Conservation (phyloP, 2,113 vertebrate species). For the Xenus cinereus region DNA sequence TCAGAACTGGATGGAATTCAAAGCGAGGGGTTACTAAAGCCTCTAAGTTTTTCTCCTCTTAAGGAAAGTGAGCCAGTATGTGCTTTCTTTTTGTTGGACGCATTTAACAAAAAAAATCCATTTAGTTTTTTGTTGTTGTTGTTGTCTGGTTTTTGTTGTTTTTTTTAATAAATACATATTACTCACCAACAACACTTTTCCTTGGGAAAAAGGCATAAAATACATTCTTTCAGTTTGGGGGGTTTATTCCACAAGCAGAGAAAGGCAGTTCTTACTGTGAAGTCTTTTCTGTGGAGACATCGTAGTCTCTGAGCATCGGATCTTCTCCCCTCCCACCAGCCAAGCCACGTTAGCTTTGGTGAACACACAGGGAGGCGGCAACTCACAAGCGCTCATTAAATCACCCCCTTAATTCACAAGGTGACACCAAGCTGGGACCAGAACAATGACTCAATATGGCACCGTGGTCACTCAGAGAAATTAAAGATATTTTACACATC, state of each 20-base stretch:
- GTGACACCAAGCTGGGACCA: background rate
- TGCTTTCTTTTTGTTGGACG: background rate
- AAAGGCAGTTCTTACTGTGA: background rate
- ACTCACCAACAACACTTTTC: background rate
- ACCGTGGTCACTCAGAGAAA: fast-evolving
- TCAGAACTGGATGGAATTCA: background rate
- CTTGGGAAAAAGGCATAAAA: background rate
- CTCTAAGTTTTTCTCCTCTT: background rate
- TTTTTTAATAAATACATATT: background rate
- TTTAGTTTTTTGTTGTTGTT: background rate
- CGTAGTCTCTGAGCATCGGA: background rate
- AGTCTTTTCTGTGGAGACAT: background rate
- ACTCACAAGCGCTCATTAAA: background rate
- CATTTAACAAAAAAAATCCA: background rate
- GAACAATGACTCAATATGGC: background rate
- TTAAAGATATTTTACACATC: background rate
- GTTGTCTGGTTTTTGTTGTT: background rate
- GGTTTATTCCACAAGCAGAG: fast-evolving
- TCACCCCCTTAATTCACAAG: background rate
- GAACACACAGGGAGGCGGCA: background rate
- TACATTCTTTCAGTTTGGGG: background rate
- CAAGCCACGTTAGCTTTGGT: background rate
- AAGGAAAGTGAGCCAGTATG: background rate
- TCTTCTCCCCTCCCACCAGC: background rate
- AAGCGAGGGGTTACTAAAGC: background rate